Evolutionary conservation across 2,888 invertebrate species (phyloP), one percentile per base, ranked within the genome.

Genomic region (Deroplatys truncata): DNA sequence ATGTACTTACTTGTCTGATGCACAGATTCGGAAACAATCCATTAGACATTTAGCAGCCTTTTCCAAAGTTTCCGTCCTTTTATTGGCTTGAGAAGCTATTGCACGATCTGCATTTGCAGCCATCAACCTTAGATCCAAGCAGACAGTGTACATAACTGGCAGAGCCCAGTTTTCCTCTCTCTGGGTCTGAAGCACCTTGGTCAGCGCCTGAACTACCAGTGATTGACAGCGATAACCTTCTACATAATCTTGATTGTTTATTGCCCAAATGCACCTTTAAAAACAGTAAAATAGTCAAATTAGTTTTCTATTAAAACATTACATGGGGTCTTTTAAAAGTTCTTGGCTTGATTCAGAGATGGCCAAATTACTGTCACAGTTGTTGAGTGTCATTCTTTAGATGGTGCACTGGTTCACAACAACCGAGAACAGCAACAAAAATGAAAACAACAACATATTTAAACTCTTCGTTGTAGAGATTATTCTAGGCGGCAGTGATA

Each of bases 111-210:
- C 98, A 93, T 96, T 96, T 91, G 97, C 96, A 0, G 98, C 97
- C 89, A 98, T 94, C n/a, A 97, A 94, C 89, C 99, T 94, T 84
- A 99, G 94, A 93, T 99, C 99, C 28, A 98, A 94, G 92, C 98
- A 98, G 25, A 98, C 96, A 0, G 96, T 95, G 92, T 98, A 98
- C 97, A 99, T 97, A 15, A 99, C 95, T 0, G 98, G 98, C n/a
- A 99, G 94, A 91, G 97, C 97, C 99, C 99, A 99, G 93, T 99
- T 99, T 92, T 98, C 98, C 91, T 99, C 99, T 92, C 98, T 98
- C 91, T 98, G 96, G 82, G 95, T 94, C 93, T 98, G 98, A 86
- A 99, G 94, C 89, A 98, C 95, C 93, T 97, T 97, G 0, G 97
- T 96, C 85, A 98, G 96, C 0, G 96, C 94, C 91, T 97, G 97